Conservation (phyloP, 30 jellyfish, hydroid and myxozoan species). For the Hydractinia symbiolongicarpus region DNA sequence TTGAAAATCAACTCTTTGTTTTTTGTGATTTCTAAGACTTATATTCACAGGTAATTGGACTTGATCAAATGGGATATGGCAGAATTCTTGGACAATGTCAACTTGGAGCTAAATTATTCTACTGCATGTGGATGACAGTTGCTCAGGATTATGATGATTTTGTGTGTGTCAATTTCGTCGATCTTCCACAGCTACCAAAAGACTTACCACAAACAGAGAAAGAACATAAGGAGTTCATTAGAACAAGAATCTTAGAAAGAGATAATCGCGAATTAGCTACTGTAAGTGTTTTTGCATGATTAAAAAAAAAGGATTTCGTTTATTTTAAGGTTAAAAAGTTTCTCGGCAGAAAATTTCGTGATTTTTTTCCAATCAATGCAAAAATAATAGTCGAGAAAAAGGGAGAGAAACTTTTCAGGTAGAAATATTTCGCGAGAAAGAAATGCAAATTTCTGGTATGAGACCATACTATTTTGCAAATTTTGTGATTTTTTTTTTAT, state of each 20-base stretch:
- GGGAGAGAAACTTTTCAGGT: too few relatives aligned
- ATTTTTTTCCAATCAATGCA: too few relatives aligned
- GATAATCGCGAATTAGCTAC: conserved; percentile 37
- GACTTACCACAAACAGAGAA: background rate
- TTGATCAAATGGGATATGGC: conserved; percentile 52
- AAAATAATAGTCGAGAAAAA: too few relatives aligned
- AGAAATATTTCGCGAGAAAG: too few relatives aligned
- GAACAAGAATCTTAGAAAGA: conserved; percentile 33
- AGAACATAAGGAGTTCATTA: conserved; percentile 21
- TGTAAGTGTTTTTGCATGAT: background rate
- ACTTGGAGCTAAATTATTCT: conserved; percentile 52
- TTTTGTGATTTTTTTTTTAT: too few relatives aligned
- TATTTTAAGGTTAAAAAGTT: too few relatives aligned
- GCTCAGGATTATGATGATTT: conserved; percentile 50
- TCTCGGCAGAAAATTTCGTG: too few relatives aligned
- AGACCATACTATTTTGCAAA: too few relatives aligned
- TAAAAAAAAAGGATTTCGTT: too few relatives aligned
- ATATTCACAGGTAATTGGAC: conserved; percentile 45
- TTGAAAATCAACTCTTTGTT: too few relatives aligned
- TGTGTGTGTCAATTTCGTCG: conserved; percentile 44
- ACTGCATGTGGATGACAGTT: conserved; percentile 70
- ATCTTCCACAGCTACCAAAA: background rate
- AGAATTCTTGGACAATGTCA: conserved; percentile 61
- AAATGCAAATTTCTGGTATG: too few relatives aligned
- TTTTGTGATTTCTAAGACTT: too few relatives aligned